Percentiles rank a stretch among this genome's conserved stretches.
Evolutionary conservation across 2,888 invertebrate genomes (phyloP).

Genomic region (Chymomyza amoena): DNA sequence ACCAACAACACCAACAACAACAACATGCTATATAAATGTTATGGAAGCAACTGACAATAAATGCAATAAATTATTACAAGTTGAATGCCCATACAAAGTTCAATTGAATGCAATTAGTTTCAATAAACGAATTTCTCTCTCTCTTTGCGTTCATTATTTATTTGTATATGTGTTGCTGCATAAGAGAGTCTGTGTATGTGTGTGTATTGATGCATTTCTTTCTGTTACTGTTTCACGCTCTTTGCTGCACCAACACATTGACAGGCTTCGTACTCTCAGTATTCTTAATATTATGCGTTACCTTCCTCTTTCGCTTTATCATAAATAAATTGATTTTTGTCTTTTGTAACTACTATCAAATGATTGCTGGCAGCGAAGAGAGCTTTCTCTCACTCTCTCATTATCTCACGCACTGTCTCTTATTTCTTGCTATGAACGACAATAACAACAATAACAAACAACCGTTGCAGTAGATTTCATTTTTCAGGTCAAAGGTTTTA

Average conservation of each 20-base stretch:
- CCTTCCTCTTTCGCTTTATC: constrained; percentile 21
- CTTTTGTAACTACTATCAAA: background rate
- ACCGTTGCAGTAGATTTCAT: constrained; percentile 14
- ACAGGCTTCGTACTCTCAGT: too few species aligned
- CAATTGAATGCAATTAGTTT: constrained; percentile 63
- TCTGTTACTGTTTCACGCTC: background rate
- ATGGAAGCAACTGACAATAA: constrained; percentile 15
- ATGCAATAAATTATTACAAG: constrained; percentile 33
- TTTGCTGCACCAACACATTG: too few species aligned
- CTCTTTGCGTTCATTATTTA: constrained; percentile 25
- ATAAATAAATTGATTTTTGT: constrained; percentile 56
- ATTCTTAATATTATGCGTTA: background rate
- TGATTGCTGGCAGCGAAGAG: background rate
- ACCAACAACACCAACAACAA: constrained; percentile 11
- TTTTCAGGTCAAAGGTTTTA: constrained; percentile 54
- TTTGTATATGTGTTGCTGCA: constrained; percentile 25
- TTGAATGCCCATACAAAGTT: constrained; percentile 22
- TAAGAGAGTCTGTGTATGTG: background rate
- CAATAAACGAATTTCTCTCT: constrained; percentile 46
- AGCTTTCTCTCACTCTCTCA: background rate
- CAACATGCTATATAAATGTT: background rate
- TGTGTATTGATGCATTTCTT: background rate
- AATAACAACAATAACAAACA: constrained; percentile 2
- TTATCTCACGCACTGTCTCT: background rate
- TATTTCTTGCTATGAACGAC: constrained; percentile 20